A percentile compares a stretch with the other conserved stretches of the same genome.
Evolutionary conservation across 2,888 invertebrate species (phyloP).

Genomic region (Drosophila ezoana): DNA sequence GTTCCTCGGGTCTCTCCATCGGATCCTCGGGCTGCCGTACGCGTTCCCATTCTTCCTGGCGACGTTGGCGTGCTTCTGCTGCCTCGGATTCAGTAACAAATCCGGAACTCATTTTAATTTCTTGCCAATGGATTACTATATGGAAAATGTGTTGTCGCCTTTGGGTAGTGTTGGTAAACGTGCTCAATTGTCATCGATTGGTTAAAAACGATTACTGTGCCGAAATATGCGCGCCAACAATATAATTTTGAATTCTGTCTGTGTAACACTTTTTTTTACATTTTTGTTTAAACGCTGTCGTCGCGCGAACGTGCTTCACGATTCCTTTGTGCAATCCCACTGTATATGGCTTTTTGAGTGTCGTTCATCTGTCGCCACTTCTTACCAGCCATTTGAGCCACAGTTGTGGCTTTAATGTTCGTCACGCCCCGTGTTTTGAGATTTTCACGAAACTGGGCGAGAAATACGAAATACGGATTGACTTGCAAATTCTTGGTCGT

Average conservation of each 20-base stretch:
- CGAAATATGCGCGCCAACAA: not conserved
- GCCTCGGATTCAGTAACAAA: slow-evolving; percentile 96
- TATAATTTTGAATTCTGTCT: not conserved
- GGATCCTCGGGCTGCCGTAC: slow-evolving; percentile 96
- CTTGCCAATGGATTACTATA: slow-evolving; percentile 1
- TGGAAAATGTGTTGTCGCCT: slow-evolving; percentile 47
- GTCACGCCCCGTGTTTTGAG: slow-evolving; percentile 31
- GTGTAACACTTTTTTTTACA: not conserved
- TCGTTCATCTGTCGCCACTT: slow-evolving; percentile 53
- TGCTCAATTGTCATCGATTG: not conserved
- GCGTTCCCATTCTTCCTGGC: slow-evolving; percentile 99
- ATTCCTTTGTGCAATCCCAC: slow-evolving; percentile 28
- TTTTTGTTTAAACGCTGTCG: not conserved
- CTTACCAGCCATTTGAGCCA: slow-evolving; percentile 34
- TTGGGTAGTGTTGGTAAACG: slow-evolving; percentile 28
- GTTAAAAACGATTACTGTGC: slow-evolving; percentile 22
- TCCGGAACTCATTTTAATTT: slow-evolving; percentile 91
- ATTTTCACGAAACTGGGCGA: slow-evolving; percentile 45
- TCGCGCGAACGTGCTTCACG: not conserved
- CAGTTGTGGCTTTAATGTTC: slow-evolving; percentile 29
- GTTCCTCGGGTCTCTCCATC: slow-evolving; percentile 94
- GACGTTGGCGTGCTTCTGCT: slow-evolving; percentile 90
- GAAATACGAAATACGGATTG: slow-evolving; percentile 53
- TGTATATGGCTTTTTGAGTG: slow-evolving; percentile 40
- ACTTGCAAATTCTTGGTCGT: not conserved